Base-by-base conservation (phyloP, 2,797 vertebrate genomes). In the Zalophus californianus region DNA sequence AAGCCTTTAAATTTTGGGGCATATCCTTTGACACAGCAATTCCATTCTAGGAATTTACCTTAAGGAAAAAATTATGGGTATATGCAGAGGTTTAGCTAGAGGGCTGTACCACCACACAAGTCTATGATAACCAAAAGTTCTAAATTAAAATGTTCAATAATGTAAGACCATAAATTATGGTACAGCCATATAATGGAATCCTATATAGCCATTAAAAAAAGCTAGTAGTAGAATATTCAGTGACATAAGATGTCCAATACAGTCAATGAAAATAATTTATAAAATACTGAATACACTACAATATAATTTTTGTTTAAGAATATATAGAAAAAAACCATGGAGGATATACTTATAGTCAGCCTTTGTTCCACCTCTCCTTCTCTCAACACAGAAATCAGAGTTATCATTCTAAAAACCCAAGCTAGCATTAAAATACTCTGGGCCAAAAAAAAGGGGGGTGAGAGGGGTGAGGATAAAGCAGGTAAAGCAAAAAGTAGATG, bases 311-410 rank as follows among this genome's bases (percentile, higher is more conserved):
- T 78, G 41, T 75, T 58, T 14, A 7, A 80, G 41, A 41, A 8
- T 44, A 83, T n/a, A 15, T 29, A 56, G 3, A n/a, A 20, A 16
- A 89, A 86, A 54, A 68, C 48, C 25, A 35, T 3, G 21, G 12
- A 52, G 25, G 27, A 44, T 21, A 44, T 27, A 89, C 3, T 54
- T 90, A 41, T 66, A 68, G 68, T 87, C 7, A 60, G 32, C 35
- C 27, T 35, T 72, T 93, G 68, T 20, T 27, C 66, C 90, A 35
- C 54, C 73, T 84, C 41, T 68, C 35, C 27, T 96, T 72, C 35
- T 97, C 52, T 94, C n/a, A 48, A 84, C 52, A 86, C 20, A 94
- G 38, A 95, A 86, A 48, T 15, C 85, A 95, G 35, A 91, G 79
- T 78, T 50, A 93, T 66, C 73, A 35, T 89, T 89, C 20, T 85